Evolutionary conservation across 2,888 invertebrate genomes (phyloP).

Genomic region (Onthophagus sagittarius): DNA sequence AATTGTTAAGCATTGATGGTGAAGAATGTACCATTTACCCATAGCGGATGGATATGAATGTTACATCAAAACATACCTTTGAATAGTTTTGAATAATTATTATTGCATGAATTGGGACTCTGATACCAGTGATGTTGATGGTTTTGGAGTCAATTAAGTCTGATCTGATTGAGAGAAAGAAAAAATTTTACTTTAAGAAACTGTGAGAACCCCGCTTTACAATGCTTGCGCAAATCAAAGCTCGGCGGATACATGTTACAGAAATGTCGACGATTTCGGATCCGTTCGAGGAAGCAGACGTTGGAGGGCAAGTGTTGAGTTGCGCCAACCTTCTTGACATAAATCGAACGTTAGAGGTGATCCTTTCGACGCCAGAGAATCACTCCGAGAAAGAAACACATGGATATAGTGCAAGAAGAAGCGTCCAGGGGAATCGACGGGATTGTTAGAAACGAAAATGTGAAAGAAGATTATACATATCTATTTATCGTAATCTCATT

Average conservation of each 20-base stretch:
- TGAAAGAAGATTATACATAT: not conserved
- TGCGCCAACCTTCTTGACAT: constrained; percentile 40
- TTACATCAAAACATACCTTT: too few relatives aligned
- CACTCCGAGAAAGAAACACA: constrained; percentile 35
- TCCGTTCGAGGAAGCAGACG: constrained; percentile 32
- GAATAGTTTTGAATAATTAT: too few relatives aligned
- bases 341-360: constrained; percentile 27
- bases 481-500: too few relatives aligned
- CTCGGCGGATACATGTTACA: constrained; percentile 39
- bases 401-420: constrained; percentile 42
- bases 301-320: constrained; percentile 35
- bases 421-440: constrained; percentile 33
- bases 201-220: constrained; percentile 29
- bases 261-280: constrained; percentile 37
- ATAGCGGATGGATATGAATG: too few relatives aligned
- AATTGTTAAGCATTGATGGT: too few relatives aligned
- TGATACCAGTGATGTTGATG: too few relatives aligned
- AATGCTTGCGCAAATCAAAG: constrained; percentile 37
- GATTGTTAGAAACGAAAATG: not conserved
- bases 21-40: too few relatives aligned
- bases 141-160: too few relatives aligned
- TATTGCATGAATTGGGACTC: too few relatives aligned
- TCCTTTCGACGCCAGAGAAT: constrained; percentile 26
- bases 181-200: too few relatives aligned
- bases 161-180: too few relatives aligned